Evolutionary conservation across 2,888 invertebrate genomes (phyloP).

Genomic region (Drosophila meridionalis): DNA sequence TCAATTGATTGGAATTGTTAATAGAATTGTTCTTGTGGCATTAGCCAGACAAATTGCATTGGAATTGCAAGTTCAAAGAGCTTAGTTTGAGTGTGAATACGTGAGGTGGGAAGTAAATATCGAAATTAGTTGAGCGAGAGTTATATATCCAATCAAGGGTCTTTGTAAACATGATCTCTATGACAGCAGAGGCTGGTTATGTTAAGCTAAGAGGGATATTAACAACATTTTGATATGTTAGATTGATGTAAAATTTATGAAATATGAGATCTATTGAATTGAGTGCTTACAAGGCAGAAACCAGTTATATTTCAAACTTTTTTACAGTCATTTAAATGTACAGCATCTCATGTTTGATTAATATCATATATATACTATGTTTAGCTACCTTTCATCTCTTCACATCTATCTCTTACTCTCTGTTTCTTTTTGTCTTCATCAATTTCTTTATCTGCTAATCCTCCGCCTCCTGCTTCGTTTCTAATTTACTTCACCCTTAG

Average conservation of each 20-base stretch:
- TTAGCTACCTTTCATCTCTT: not conserved
- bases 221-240: not conserved
- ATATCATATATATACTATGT: no score
- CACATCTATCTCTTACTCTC: not conserved
- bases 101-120: no score
- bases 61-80: not conserved
- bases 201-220: not conserved
- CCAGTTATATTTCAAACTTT: no score
- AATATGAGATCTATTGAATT: not conserved
- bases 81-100: not conserved
- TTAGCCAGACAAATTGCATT: not conserved
- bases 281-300: no score
- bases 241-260: not conserved
- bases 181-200: not conserved
- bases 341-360: no score
- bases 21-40: not conserved
- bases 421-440: not conserved
- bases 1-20: conserved; percentile 1
- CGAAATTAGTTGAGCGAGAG: not conserved
- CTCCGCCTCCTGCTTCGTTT: not conserved
- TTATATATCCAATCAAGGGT: not conserved
- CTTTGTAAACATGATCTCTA: not conserved
- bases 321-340: no score
- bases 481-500: conserved; percentile 2
- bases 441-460: not conserved